Evolutionary conservation across 2,888 invertebrate species (phyloP).

Genomic region (Norana najaformis): DNA sequence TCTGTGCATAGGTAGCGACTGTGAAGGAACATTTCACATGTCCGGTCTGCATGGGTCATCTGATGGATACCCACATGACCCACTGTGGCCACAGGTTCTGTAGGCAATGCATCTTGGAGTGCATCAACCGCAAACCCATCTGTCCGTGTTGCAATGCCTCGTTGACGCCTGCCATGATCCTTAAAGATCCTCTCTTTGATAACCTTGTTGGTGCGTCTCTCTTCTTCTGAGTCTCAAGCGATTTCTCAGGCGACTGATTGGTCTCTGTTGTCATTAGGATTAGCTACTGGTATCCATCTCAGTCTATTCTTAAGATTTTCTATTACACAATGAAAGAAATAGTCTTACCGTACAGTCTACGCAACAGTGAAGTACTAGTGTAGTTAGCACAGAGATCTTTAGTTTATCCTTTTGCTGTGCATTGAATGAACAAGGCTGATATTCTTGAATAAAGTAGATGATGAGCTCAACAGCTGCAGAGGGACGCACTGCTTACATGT

Average conservation of each 20-base stretch:
- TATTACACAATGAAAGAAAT: too few relatives aligned
- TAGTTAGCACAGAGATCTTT: background rate
- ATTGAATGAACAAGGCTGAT: too few relatives aligned
- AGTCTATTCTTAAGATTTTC: background rate
- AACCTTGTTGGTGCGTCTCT: conserved; percentile 51
- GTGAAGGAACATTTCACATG: conserved; percentile 53
- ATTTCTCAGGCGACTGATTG: background rate
- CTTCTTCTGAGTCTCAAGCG: background rate
- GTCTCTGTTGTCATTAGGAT: background rate
- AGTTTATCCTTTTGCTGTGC: background rate
- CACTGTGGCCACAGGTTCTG: conserved; percentile 58
- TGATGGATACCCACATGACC: conserved; percentile 50
- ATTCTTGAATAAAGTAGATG: too few relatives aligned
- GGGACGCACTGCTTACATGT: too few relatives aligned
- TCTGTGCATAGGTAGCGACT: conserved; percentile 45
- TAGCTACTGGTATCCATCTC: background rate
- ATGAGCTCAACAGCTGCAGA: too few relatives aligned
- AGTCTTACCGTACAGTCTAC: too few relatives aligned
- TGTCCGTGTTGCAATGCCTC: conserved; percentile 57
- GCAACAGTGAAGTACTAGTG: background rate
- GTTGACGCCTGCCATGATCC: conserved; percentile 45
- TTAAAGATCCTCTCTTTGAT: conserved; percentile 56
- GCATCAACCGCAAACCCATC: conserved; percentile 52
- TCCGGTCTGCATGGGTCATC: conserved; percentile 54
- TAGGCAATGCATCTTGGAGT: conserved; percentile 54